Base-by-base conservation (phyloP, 2,888 invertebrate genomes). In the Margaritifera margaritifera region DNA sequence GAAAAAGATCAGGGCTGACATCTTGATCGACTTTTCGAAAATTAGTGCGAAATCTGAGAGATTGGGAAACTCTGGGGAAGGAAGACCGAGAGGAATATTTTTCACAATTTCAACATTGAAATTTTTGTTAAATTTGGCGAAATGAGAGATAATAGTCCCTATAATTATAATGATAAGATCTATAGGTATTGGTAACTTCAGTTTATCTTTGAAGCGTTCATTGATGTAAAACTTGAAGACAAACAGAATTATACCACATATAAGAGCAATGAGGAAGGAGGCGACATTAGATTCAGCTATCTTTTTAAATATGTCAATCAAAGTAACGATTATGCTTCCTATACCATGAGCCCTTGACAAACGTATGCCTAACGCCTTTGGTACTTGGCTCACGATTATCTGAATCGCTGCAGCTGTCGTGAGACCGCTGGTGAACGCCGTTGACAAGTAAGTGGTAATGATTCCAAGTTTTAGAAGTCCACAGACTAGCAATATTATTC, bases 221-320 rank as follows among this genome's bases (percentile, higher is more conserved):
- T 86, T 87, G 50, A 87, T 74, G 61, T 70, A 74, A 65, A 91
- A 90, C 67, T 86, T 86, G n/a, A 88, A 85, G 51, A 94, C 80
- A 0, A 93, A 90, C 51, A 95, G 92, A 64, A 93, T 84, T 31
- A 92, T 79, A 62, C 94, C 93, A 3, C 94, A 92, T 57, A 94
- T 90, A 24, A 92, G 76, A 0, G 95, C 94, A 59, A 95, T 92
- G 25, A 92, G 87, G 27, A 94, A 87, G 0, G 95, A 93, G 0
- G 93, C 92, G 78, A 92, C 86, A 88, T 96, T 95, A 15, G 93
- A 89, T 24, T 91, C 81, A 4, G 90, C 80, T 72, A 94, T 88
- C 75, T 92, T 90, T 70, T 90, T 88, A 73, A 92, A 89, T 62
- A 94, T 90, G 83, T 92, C 92, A 22, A 92, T 89, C 61, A 92